phyloP scores from a whole-genome alignment of 2,797 vertebrate genomes.

The Martes flavigula region DNA sequence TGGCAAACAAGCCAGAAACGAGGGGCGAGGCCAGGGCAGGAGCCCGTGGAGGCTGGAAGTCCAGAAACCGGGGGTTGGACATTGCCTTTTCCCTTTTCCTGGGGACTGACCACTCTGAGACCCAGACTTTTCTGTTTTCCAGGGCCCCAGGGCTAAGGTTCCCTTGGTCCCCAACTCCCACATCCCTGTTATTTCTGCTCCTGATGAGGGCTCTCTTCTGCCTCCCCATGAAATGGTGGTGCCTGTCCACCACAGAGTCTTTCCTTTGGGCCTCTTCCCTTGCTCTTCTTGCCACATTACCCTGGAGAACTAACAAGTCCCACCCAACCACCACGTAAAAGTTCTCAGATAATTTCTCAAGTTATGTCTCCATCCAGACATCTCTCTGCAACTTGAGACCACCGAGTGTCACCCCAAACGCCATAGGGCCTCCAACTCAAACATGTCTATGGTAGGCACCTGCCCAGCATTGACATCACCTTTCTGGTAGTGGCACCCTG shows the following conservation, averaged over 20 bases:
- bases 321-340: background rate
- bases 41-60: background rate
- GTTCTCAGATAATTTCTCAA: conserved; percentile 14
- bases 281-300: background rate
- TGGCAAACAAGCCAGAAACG: background rate
- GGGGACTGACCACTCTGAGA: background rate
- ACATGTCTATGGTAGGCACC: background rate
- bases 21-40: background rate
- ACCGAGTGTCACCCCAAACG: background rate
- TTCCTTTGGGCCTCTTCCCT: background rate
- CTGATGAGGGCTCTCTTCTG: background rate
- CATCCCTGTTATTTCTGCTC: background rate
- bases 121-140: background rate
- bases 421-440: background rate
- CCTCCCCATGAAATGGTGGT: background rate
- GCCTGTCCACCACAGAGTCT: background rate
- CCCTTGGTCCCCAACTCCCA: background rate
- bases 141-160: background rate
- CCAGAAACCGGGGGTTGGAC: background rate
- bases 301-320: background rate
- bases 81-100: background rate
- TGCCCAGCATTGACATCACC: background rate
- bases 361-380: background rate
- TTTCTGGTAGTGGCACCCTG: background rate
- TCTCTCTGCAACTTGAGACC: background rate